These are phyloP conservation scores for Columba livia DNA, from an alignment of 2,113 vertebrate species.

Conservation along the genomic window DNA sequence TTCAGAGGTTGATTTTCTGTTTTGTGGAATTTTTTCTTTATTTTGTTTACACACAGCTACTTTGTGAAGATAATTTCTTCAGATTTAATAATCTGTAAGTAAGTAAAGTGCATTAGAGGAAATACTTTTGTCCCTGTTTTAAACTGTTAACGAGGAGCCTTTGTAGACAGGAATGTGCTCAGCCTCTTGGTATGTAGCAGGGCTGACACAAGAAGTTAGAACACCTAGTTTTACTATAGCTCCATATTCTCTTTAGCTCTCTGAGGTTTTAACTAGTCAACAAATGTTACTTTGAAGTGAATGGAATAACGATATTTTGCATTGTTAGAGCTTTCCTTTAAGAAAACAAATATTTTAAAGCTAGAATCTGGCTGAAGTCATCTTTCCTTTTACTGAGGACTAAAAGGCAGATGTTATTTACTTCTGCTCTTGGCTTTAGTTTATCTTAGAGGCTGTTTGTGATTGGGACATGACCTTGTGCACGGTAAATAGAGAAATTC, in stretches of 20 bases:
- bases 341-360: neutral
- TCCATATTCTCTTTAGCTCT: neutral
- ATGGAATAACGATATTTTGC: neutral
- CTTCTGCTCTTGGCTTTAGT: neutral
- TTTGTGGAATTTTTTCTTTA: neutral
- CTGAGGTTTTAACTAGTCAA: neutral
- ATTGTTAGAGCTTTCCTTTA: neutral
- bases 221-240: neutral
- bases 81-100: neutral
- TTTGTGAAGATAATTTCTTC: neutral
- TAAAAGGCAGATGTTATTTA: neutral
- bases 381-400: neutral
- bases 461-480: neutral
- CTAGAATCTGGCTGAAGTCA: neutral
- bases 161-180: neutral
- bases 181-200: neutral
- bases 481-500: conserved; percentile 14
- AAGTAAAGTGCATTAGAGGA: neutral
- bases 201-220: neutral
- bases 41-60: neutral
- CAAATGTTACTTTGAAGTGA: neutral
- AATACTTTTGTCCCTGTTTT: neutral
- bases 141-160: neutral
- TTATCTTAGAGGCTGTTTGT: conserved; percentile 29
- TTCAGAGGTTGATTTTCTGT: neutral